Evolutionary conservation across 2,113 vertebrate species (phyloP).

Genomic region (Anhinga anhinga): DNA sequence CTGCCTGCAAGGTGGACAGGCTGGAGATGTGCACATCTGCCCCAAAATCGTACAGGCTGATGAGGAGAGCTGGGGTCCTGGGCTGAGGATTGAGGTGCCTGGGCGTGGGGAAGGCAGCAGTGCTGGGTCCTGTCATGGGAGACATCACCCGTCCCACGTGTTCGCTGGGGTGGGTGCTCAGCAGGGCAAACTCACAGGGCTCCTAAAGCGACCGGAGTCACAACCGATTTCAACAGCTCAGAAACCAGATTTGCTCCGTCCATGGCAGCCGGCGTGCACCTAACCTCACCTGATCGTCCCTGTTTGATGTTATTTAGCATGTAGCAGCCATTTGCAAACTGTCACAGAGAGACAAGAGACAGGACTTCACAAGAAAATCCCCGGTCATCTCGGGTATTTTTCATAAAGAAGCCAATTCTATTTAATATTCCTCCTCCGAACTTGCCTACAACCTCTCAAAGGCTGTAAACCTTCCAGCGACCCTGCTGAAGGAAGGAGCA

Average conservation of each 20-base stretch:
- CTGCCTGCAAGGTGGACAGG: fast-evolving
- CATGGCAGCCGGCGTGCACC: fast-evolving
- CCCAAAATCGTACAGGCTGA: background rate
- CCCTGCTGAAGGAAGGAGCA: background rate
- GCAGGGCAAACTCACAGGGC: background rate
- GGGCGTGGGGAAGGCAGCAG: background rate
- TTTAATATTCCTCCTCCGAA: background rate
- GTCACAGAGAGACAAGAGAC: background rate
- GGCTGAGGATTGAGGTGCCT: fast-evolving
- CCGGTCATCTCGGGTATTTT: background rate
- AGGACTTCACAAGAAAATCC: background rate
- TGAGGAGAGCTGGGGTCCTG: background rate
- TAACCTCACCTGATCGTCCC: background rate
- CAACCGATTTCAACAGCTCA: fast-evolving
- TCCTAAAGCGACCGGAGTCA: background rate
- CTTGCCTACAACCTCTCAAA: background rate
- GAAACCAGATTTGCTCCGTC: background rate
- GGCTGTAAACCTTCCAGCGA: background rate
- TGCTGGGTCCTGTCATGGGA: background rate
- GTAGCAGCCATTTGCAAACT: background rate
- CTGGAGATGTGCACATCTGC: background rate
- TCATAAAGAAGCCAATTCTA: background rate
- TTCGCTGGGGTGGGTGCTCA: background rate
- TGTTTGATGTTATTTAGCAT: fast-evolving
- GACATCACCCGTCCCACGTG: background rate